Conservation (phyloP, 2,113 vertebrate genomes). For the Dolichallabes microphthalmus region DNA sequence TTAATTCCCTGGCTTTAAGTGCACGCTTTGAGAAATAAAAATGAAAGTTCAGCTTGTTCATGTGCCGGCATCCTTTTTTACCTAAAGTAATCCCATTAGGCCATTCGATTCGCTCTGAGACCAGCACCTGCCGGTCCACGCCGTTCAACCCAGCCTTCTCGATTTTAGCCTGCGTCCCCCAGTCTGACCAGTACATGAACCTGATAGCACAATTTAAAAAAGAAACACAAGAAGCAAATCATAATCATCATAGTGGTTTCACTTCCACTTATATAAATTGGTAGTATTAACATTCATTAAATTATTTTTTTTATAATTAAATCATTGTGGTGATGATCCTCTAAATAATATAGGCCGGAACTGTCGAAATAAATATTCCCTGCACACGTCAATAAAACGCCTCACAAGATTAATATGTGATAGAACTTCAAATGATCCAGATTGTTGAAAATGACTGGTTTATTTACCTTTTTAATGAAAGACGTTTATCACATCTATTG, state of each 20-base stretch:
- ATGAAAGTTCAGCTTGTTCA: background rate
- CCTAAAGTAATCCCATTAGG: conserved; percentile 96
- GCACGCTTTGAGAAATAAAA: too few species aligned
- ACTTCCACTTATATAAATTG: background rate
- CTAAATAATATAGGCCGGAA: background rate
- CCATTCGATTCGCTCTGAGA: conserved; percentile 93
- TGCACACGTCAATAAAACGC: background rate
- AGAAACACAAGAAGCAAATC: background rate
- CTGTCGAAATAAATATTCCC: background rate
- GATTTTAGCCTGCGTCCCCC: conserved; percentile 91
- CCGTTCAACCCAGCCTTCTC: conserved; percentile 96
- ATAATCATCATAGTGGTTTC: background rate
- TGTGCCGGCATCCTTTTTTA: conserved; percentile 62
- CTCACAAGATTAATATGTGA: background rate
- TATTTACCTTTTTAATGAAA: background rate
- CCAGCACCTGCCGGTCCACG: conserved; percentile 83
- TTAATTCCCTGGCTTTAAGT: background rate
- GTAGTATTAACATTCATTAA: too few species aligned
- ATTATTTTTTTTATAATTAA: too few species aligned
- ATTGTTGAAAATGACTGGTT: background rate
- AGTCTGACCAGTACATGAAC: conserved; percentile 99
- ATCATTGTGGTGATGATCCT: background rate
- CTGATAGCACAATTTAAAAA: conserved; percentile 61
- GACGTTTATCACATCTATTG: background rate
- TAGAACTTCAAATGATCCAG: background rate